Base-by-base conservation (phyloP, 2,888 invertebrate genomes). In the Catocala nupta region DNA sequence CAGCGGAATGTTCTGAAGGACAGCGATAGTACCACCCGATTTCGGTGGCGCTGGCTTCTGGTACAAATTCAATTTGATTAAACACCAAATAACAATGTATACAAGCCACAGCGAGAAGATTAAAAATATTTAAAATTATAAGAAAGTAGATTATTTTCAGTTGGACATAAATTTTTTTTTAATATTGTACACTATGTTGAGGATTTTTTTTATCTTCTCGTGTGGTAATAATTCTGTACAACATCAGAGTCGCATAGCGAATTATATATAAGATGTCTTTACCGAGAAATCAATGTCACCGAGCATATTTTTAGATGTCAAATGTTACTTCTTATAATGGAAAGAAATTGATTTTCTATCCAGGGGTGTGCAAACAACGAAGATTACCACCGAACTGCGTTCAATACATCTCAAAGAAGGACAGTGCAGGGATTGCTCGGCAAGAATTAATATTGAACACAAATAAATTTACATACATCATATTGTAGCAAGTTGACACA, bases 1-100 rank as follows among this genome's bases (percentile, higher is more conserved):
- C 1, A 93, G 85, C 0, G 93, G 92, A 12, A 93, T 93, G 71
- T 93, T 93, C 73, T 93, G 93, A 12, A 93, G 83, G 8, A 93
- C 92, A 1, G 92, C 88, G 65, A 93, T 92, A 0, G 89, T 81
- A 44, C 77, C 77, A 1, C 90, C 89, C 0, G 87, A 66, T 68
- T 91, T 91, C 25, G 80, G 74, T 7, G 77, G 65, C 13, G 86
- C 81, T 65, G 91, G 91, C 74, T 63, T 58, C 58, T 84, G 85
- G 81, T 86, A 77, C 49, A 63, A 61, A 48, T 0, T 45, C 33
- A 50, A 43, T 33, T 0, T 39, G 10, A 48, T 76, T 59, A 68
- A 36, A 55, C 34, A 44, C 4, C 10, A 36, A 7, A 10, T 5
- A 43, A 11, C 0, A 9, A 8, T 34, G 5, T 16, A 13, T 6